A percentile compares a stretch with the other conserved stretches of the same genome.
Evolutionary conservation across 2,113 vertebrate species (phyloP).

Genomic region (Bucco capensis): DNA sequence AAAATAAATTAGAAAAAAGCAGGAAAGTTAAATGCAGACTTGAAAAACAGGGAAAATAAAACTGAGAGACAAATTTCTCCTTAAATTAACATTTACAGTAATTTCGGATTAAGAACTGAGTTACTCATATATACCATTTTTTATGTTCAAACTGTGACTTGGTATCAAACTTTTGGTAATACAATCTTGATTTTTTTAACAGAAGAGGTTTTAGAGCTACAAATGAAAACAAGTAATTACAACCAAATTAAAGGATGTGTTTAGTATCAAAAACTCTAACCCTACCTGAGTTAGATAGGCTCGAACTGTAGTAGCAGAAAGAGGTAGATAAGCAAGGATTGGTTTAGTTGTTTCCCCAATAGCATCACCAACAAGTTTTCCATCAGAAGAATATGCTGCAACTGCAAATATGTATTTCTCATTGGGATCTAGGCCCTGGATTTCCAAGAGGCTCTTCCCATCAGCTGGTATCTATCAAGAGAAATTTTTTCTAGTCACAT

Average conservation of each 20-base stretch:
- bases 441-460: slow-evolving; percentile 77
- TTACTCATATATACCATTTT: neutral
- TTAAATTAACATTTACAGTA: neutral
- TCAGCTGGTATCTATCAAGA: slow-evolving; percentile 79
- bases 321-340: slow-evolving; percentile 82
- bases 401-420: slow-evolving; percentile 92
- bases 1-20: neutral
- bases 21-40: neutral
- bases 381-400: slow-evolving; percentile 84
- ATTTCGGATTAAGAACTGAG: neutral
- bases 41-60: neutral
- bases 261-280: neutral
- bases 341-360: slow-evolving; percentile 84
- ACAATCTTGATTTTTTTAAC: no score
- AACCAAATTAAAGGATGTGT: neutral
- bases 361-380: slow-evolving; percentile 80
- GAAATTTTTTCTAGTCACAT: slow-evolving; percentile 31
- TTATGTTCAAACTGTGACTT: neutral
- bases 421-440: slow-evolving; percentile 83
- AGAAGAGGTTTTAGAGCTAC: neutral
- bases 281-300: slow-evolving; percentile 86
- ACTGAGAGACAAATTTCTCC: neutral
- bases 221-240: neutral
- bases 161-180: no score
- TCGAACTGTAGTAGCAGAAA: slow-evolving; percentile 81